A percentile compares a stretch with the other conserved stretches of the same genome.
phyloP scores from a whole-genome alignment of 2,113 vertebrate species.

The Mobula hypostoma region DNA sequence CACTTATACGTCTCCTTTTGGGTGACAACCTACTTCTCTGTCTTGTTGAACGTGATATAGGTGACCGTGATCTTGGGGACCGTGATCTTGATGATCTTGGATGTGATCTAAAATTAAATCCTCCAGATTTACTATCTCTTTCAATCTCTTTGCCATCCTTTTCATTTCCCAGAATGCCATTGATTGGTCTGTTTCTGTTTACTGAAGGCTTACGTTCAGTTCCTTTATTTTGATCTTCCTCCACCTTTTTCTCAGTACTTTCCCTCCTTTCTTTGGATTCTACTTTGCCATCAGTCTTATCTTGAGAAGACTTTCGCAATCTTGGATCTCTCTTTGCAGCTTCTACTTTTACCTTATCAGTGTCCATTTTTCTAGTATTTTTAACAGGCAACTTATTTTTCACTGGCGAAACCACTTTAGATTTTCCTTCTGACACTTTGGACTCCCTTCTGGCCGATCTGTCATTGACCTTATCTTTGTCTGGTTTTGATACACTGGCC shows the following conservation, averaged over 20 bases:
- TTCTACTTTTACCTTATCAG: constrained; percentile 63
- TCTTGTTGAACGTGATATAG: constrained; percentile 71
- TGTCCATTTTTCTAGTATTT: constrained; percentile 61
- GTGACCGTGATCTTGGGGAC: constrained; percentile 77
- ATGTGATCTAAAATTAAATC: constrained; percentile 67
- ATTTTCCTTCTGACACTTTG: constrained; percentile 64
- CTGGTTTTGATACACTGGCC: constrained; percentile 53
- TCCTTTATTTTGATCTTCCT: constrained; percentile 65
- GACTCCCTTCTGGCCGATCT: constrained; percentile 66
- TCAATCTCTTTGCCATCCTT: constrained; percentile 55
- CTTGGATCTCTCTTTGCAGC: constrained; percentile 79
- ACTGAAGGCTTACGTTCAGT: constrained; percentile 59
- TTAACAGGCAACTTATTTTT: constrained; percentile 63
- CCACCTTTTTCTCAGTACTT: constrained; percentile 72
- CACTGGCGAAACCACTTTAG: constrained; percentile 74
- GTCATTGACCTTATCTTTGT: constrained; percentile 64
- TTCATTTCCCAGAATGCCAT: constrained; percentile 78
- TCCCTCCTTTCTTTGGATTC: constrained; percentile 79
- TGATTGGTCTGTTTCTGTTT: constrained; percentile 69
- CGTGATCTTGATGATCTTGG: constrained; percentile 57
- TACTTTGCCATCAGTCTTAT: constrained; percentile 68
- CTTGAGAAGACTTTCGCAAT: constrained; percentile 74
- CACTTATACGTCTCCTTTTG: constrained; percentile 73
- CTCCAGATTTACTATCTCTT: constrained; percentile 65
- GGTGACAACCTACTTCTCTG: constrained; percentile 82